phyloP scores from a whole-genome alignment of 2,797 vertebrate species.

The Gymnopithys bicolor region DNA sequence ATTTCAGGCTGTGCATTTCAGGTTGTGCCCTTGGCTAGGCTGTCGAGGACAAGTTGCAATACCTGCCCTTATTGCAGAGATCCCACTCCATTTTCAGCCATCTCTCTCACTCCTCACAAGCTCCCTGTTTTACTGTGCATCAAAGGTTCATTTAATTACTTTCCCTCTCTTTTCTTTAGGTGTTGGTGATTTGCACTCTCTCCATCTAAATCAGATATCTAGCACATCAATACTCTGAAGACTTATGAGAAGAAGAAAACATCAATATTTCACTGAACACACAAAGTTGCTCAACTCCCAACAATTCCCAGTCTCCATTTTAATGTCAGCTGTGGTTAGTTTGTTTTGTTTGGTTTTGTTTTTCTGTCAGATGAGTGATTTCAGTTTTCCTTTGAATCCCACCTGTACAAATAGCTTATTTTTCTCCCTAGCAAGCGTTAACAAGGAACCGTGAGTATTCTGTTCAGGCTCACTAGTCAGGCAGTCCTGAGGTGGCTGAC shows the following conservation, averaged over 20 bases:
- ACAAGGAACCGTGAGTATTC: background rate
- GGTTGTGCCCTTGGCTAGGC: background rate
- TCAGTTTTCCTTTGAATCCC: background rate
- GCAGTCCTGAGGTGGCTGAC: background rate
- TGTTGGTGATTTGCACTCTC: background rate
- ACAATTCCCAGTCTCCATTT: background rate
- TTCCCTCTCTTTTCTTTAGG: background rate
- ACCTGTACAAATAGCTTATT: background rate
- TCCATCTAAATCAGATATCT: background rate
- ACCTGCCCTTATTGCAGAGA: background rate
- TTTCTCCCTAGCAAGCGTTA: background rate
- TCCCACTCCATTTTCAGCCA: background rate
- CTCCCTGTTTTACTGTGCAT: background rate
- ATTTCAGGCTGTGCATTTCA: background rate
- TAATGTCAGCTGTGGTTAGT: background rate
- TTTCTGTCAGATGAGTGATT: background rate
- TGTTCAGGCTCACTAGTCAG: background rate
- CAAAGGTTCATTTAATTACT: background rate
- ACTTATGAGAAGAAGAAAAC: conserved; percentile 1
- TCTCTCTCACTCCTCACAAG: background rate
- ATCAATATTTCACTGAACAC: background rate
- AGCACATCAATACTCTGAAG: background rate
- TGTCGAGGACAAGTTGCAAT: background rate
- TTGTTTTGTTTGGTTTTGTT: background rate
- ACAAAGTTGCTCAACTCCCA: background rate